Base-by-base conservation (phyloP, 2,113 vertebrate species). In the Hippoglossus stenolepis region DNA sequence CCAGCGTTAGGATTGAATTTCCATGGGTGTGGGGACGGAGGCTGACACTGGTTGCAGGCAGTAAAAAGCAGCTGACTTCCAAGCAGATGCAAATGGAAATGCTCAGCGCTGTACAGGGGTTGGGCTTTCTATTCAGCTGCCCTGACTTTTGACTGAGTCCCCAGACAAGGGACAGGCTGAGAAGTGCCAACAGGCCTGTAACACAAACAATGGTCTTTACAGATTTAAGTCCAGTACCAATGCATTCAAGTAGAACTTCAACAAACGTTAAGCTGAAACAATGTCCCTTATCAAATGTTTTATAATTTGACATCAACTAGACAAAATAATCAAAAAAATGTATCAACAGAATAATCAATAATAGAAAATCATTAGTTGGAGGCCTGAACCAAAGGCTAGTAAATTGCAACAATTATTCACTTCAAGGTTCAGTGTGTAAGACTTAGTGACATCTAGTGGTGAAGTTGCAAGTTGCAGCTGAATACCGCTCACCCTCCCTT, bases 61-160 rank as follows among this genome's bases (percentile, higher is more conserved):
- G 51, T n/a, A 54, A 58, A 53, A 58, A 82, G 68, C 76, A 77
- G 64, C 70, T 63, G 77, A 73, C 70, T 59, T 73, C n/a, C 54
- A 75, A 70, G 24, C 40, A 85, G 45, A 87, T 82, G 80, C 83
- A 87, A 89, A 87, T 82, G 80, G 80, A 87, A 89, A 87, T 78
- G 3, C 64, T 31, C 28, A 2, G 43, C 21, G 8, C 2, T 63
- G 54, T 23, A 20, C 40, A 40, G 43, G 38, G 38, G 51, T 28
- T 65, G 67, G 3, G 8, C 57, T 62, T 60, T 56, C 56, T 53
- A 59, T n/a, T 72, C 61, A 75, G 63, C 65, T 57, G 69, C n/a
- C 17, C 13, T 0, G 45, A 49, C 15, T 71, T 56, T 62, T 21
- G 14, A 59, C 4, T 4, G 23, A 58, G 28, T 15, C 56, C 45